A percentile compares a stretch with the other conserved stretches of the same genome.
These are phyloP conservation scores for Tursiops truncatus DNA, from an alignment of 2,113 vertebrate species.

Conservation along the genomic window DNA sequence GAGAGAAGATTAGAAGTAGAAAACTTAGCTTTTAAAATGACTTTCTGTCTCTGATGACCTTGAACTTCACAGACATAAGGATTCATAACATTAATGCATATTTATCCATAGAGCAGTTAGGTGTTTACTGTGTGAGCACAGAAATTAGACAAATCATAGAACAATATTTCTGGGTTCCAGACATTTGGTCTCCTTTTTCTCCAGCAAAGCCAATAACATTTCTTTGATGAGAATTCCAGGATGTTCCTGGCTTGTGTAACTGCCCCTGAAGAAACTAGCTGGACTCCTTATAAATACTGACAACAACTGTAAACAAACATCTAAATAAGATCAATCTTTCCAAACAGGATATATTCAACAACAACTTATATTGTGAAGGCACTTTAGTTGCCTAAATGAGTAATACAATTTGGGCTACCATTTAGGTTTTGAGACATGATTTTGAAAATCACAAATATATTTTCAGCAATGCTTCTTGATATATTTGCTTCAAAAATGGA, in stretches of 20 bases:
- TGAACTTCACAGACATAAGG: background rate
- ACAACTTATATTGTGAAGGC: background rate
- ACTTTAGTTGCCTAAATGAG: background rate
- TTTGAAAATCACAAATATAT: background rate
- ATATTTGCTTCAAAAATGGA: constrained; percentile 23
- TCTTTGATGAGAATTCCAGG: constrained; percentile 11
- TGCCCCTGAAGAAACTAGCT: background rate
- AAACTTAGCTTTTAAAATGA: background rate
- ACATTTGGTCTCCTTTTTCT: background rate
- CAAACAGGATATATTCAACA: background rate
- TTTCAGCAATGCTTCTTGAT: background rate
- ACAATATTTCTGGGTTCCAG: background rate
- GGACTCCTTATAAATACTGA: background rate
- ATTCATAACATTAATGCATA: constrained; percentile 5
- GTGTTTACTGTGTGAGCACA: background rate
- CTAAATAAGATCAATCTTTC: background rate
- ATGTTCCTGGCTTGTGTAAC: background rate
- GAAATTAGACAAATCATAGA: background rate
- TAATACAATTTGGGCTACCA: background rate
- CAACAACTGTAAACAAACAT: background rate
- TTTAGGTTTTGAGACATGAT: background rate
- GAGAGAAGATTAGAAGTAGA: background rate
- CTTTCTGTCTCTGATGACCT: background rate
- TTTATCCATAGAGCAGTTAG: background rate
- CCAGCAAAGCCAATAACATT: background rate